A percentile compares a stretch with the other conserved stretches of the same genome.
These are phyloP conservation scores for Neocloeon triangulifer DNA, from an alignment of 1,140 invertebrate genomes.

Conservation along the genomic window DNA sequence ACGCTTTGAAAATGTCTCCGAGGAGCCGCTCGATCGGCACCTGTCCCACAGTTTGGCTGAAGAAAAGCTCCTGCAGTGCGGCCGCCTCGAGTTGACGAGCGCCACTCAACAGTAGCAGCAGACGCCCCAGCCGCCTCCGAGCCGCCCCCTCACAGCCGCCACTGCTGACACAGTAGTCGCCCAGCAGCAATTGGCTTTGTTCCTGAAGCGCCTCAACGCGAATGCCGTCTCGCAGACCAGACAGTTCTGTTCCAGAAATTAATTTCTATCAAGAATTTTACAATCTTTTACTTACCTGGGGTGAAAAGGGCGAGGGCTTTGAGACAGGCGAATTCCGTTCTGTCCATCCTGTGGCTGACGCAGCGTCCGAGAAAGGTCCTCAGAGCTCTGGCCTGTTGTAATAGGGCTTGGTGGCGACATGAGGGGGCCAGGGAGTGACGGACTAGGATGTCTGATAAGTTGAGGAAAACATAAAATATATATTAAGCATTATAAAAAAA, in stretches of 20 bases:
- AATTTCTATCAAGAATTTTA: not conserved
- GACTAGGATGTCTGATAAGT: conserved; percentile 14
- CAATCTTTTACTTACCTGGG: conserved; percentile 38
- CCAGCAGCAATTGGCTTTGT: conserved; percentile 48
- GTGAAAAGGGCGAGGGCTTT: conserved; percentile 63
- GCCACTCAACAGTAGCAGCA: conserved; percentile 42
- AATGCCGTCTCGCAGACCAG: conserved; percentile 31
- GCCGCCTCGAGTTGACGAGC: conserved; percentile 26
- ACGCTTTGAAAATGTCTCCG: conserved; percentile 29
- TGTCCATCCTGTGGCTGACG: conserved; percentile 38
- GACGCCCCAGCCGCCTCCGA: conserved; percentile 32
- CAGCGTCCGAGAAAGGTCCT: conserved; percentile 39
- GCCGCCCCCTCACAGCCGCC: conserved; percentile 17
- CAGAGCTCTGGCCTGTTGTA: conserved; percentile 27
- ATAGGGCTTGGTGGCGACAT: conserved; percentile 17
- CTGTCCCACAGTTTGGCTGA: conserved; percentile 42
- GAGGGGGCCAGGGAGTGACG: conserved; percentile 16
- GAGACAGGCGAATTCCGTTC: conserved; percentile 63
- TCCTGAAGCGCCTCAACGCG: conserved; percentile 50
- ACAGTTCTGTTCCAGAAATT: conserved; percentile 25
- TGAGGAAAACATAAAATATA: too few relatives aligned
- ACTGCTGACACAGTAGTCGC: too few relatives aligned
- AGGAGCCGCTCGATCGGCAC: conserved; percentile 41
- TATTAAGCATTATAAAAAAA: conserved; percentile 4
- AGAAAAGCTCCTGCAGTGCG: conserved; percentile 38